phyloP scores from a whole-genome alignment of 1,140 invertebrate species.

The Akabosia matsudoensis region DNA sequence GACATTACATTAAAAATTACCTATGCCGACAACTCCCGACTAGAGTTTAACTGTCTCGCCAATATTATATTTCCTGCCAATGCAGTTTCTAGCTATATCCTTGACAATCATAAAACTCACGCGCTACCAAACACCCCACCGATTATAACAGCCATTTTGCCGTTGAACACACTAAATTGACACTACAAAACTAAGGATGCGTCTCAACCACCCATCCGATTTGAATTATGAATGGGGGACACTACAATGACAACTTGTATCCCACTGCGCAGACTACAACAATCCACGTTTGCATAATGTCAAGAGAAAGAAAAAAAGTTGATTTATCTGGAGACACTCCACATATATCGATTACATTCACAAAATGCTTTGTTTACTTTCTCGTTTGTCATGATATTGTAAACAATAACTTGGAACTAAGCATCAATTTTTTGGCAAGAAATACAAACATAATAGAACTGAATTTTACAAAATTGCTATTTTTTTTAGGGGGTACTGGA shows the following conservation, averaged over 20 bases:
- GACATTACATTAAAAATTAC: neutral
- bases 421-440: neutral
- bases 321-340: too few species aligned
- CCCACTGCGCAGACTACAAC: neutral
- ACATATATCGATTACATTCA: too few species aligned
- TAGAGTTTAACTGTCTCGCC: neutral
- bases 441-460: neutral
- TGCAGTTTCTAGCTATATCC: too few species aligned
- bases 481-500: conserved; percentile 69
- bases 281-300: neutral
- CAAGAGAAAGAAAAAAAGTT: too few species aligned
- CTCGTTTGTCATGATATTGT: too few species aligned
- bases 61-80: neutral
- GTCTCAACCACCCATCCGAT: neutral
- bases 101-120: too few species aligned
- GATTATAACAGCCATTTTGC: neutral
- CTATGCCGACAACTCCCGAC: neutral
- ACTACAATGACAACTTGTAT: neutral
- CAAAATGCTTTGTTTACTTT: too few species aligned
- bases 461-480: neutral
- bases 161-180: neutral
- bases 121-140: neutral
- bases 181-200: neutral
- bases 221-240: neutral
- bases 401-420: neutral